These are phyloP conservation scores for Malurus leucopterus DNA, from an alignment of 2,797 vertebrate species.

Conservation along the genomic window DNA sequence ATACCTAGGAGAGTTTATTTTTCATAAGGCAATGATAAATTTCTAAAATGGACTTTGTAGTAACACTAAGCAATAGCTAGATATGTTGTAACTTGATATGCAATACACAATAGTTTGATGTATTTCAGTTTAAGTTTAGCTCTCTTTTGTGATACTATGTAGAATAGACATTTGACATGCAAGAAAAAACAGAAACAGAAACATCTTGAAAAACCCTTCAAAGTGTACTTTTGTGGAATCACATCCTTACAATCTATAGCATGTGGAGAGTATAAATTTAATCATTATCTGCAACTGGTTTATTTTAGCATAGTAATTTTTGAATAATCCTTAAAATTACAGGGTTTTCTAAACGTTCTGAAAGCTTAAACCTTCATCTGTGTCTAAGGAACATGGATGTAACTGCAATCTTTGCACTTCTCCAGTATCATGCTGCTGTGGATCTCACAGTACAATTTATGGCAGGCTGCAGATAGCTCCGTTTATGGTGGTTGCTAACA, in stretches of 20 bases:
- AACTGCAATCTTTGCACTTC: background rate
- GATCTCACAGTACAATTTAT: background rate
- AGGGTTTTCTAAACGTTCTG: constrained; percentile 8
- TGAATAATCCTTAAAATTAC: constrained; percentile 36
- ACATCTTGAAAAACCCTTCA: background rate
- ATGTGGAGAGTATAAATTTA: constrained; percentile 1
- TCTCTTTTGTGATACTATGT: background rate
- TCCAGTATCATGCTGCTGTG: background rate
- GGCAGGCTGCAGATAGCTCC: background rate
- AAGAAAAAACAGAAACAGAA: constrained; percentile 34
- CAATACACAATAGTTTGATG: background rate
- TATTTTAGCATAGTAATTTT: constrained; percentile 34
- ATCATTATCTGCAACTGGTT: constrained; percentile 33
- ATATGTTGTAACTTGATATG: background rate
- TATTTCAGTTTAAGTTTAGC: background rate
- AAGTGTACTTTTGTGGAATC: constrained; percentile 43
- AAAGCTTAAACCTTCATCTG: background rate
- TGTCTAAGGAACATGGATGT: background rate
- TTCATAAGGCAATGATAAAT: background rate
- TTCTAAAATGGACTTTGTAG: background rate
- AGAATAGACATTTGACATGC: background rate
- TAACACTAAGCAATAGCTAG: background rate
- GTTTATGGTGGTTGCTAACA: background rate
- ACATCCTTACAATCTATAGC: constrained; percentile 42
- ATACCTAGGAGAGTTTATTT: background rate